These are phyloP conservation scores for Mastigias papua DNA, from an alignment of 30 jellyfish, hydroid and myxozoan genomes.

Conservation along the genomic window DNA sequence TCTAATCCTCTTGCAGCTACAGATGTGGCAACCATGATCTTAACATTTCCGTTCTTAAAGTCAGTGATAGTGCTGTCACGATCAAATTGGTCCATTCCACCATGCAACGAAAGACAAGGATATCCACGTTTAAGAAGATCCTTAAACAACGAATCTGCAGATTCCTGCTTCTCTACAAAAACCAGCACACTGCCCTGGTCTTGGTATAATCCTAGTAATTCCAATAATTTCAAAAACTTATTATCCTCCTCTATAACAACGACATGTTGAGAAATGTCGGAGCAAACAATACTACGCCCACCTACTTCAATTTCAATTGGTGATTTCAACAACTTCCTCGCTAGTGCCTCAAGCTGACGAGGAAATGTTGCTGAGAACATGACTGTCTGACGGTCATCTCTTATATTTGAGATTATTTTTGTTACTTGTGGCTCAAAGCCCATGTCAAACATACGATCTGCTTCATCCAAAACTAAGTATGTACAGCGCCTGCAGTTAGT, in stretches of 20 bases:
- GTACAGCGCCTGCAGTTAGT: constrained; percentile 99
- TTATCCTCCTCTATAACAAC: constrained; percentile 93
- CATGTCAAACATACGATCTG: constrained; percentile 99
- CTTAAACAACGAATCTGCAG: constrained; percentile 94
- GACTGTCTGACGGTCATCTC: constrained; percentile 99
- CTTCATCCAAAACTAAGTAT: constrained; percentile 97
- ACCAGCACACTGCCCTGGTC: constrained; percentile 93
- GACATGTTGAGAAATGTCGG: constrained; percentile 94
- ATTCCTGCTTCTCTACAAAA: constrained; percentile 97
- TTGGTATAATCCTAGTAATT: constrained; percentile 89
- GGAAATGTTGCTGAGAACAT: constrained; percentile 99
- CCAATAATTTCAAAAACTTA: constrained; percentile 95
- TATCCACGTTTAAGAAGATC: constrained; percentile 95
- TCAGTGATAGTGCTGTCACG: constrained; percentile 98
- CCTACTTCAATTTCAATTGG: constrained; percentile 99
- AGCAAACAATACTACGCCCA: constrained; percentile 97
- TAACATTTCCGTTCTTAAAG: constrained; percentile 94
- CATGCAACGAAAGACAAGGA: constrained; percentile 98
- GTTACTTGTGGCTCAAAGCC: constrained; percentile 99
- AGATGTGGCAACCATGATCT: constrained; percentile 97
- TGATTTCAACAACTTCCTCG: constrained; percentile 85
- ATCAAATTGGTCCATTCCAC: constrained; percentile 99
- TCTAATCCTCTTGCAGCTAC: constrained; percentile 99
- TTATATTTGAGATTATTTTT: constrained; percentile 85
- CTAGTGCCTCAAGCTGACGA: constrained; percentile 96